Percentiles rank a stretch among this genome's conserved stretches.
phyloP scores from a whole-genome alignment of 2,113 vertebrate genomes.

The Serranochromis macrocephalus region DNA sequence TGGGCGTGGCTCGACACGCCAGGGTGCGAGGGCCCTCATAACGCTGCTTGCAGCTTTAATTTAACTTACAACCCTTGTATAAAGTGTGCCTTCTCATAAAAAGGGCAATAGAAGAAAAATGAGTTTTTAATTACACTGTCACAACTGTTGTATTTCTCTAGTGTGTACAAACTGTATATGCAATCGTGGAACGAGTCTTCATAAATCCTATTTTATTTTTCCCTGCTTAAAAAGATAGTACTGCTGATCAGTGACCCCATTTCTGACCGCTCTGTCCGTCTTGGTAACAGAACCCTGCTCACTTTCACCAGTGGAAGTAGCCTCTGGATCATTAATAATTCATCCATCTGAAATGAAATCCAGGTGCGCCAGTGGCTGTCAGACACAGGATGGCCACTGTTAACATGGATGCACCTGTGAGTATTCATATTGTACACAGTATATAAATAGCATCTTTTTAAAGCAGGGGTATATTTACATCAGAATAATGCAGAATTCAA shows the following conservation, averaged over 20 bases:
- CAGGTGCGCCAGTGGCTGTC: not conserved
- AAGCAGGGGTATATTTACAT: not conserved
- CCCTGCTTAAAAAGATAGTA: not conserved
- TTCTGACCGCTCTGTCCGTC: not conserved
- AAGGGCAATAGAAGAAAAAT: not conserved
- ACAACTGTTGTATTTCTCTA: not conserved
- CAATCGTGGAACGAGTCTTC: accelerated
- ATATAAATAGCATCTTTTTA: not conserved
- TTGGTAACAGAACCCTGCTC: not conserved
- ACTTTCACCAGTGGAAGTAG: slow-evolving; percentile 29
- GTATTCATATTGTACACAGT: not conserved
- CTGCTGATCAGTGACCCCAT: not conserved
- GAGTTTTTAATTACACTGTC: not conserved
- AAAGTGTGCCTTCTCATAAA: not conserved
- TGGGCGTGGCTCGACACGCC: no score
- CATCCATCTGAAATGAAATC: slow-evolving; percentile 39
- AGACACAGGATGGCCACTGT: not conserved
- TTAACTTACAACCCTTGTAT: not conserved
- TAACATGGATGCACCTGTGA: slow-evolving; percentile 42
- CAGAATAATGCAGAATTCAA: not conserved
- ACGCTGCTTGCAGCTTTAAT: no score
- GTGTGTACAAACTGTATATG: no score
- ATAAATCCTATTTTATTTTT: not conserved
- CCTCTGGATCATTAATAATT: slow-evolving; percentile 54
- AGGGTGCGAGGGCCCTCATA: no score